Conservation (phyloP, 1,140 invertebrate species). For the Drosophila suzukii region DNA sequence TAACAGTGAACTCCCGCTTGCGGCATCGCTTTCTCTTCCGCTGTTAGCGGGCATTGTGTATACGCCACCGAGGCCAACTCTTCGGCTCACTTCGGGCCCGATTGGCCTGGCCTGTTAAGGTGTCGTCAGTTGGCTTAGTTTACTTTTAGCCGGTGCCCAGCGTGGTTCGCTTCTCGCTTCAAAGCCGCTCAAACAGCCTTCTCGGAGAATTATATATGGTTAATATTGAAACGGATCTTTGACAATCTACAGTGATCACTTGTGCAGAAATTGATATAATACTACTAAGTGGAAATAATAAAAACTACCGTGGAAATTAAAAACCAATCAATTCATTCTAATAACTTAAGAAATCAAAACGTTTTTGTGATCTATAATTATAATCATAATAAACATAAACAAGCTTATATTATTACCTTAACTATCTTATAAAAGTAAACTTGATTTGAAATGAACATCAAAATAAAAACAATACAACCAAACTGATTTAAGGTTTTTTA, state of each 20-base stretch:
- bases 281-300: not conserved
- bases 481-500: too few species aligned
- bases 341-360: not conserved
- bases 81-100: slow-evolving; percentile 29
- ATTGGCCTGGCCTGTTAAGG: slow-evolving; percentile 28
- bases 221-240: slow-evolving; percentile 14
- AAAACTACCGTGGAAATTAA: not conserved
- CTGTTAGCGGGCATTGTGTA: slow-evolving; percentile 47
- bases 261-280: not conserved
- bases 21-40: slow-evolving; percentile 1
- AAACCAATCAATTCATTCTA: not conserved
- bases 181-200: not conserved
- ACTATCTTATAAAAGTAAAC: too few species aligned
- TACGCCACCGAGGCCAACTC: slow-evolving; percentile 42
- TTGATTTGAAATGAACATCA: not conserved
- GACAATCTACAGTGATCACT: slow-evolving; percentile 5
- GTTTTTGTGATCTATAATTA: not conserved
- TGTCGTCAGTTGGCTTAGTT: slow-evolving; percentile 54
- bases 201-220: slow-evolving; percentile 15
- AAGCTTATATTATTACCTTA: not conserved
- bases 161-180: slow-evolving; percentile 50
- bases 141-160: slow-evolving; percentile 72
- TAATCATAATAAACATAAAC: not conserved
- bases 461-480: not conserved
- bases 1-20: slow-evolving; percentile 18